Evolutionary conservation across 2,797 vertebrate genomes (phyloP).

Genomic region (Decapterus maruadsi): DNA sequence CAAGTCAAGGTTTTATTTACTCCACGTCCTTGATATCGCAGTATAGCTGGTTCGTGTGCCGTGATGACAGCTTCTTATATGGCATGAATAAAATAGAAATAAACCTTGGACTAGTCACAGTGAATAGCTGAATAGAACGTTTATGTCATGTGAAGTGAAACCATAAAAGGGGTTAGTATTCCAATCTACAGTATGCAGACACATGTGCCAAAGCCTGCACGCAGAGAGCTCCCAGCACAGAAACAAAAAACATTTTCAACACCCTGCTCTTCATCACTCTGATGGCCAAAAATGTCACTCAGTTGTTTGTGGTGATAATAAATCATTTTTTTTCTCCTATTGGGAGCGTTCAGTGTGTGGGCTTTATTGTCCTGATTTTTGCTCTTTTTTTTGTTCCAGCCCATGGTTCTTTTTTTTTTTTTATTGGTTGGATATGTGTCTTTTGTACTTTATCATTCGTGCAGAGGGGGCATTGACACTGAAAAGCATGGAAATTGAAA

Average conservation of each 20-base stretch:
- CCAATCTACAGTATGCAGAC: neutral
- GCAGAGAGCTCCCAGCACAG: slow-evolving; percentile 8
- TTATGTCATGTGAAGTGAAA: neutral
- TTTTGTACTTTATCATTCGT: slow-evolving; percentile 34
- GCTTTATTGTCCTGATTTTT: slow-evolving; percentile 46
- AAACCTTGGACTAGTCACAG: neutral
- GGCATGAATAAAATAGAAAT: neutral
- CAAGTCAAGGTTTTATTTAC: neutral
- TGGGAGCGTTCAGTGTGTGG: slow-evolving; percentile 24
- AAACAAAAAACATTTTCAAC: slow-evolving; percentile 34
- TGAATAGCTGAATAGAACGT: neutral
- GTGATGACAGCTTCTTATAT: neutral
- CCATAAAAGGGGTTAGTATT: slow-evolving; percentile 6
- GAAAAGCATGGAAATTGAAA: slow-evolving; percentile 54
- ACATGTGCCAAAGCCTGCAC: slow-evolving; percentile 5
- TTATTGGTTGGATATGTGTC: slow-evolving; percentile 22
- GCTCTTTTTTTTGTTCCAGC: slow-evolving; percentile 24
- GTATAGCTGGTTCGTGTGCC: neutral
- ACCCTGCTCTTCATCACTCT: slow-evolving; percentile 40
- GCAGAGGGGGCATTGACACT: slow-evolving; percentile 39
- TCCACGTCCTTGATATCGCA: neutral
- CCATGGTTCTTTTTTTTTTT: slow-evolving; percentile 40
- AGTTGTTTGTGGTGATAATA: slow-evolving; percentile 26
- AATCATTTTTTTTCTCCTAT: slow-evolving; percentile 26
- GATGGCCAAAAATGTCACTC: slow-evolving; percentile 49